Conservation (phyloP, 1,140 invertebrate genomes). For the Drosophila nigromelanica region DNA sequence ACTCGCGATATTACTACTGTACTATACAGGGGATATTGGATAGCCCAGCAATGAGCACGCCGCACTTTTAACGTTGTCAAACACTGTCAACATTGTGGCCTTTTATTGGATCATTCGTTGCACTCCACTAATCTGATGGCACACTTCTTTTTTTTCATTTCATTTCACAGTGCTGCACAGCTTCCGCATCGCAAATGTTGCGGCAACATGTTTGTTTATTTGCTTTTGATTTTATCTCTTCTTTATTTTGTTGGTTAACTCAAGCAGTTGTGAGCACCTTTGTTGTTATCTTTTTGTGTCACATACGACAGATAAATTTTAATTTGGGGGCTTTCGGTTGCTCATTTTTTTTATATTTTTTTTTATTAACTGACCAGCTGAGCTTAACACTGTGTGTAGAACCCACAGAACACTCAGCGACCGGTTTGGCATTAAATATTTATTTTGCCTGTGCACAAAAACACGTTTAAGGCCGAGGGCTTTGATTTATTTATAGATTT, state of each 20-base stretch:
- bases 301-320: conserved; percentile 45
- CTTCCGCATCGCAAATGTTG: conserved; percentile 63
- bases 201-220: conserved; percentile 64
- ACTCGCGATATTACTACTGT: conserved; percentile 12
- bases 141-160: conserved; percentile 26
- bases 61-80: conserved; percentile 7
- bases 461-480: conserved; percentile 54
- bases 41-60: conserved; percentile 49
- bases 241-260: conserved; percentile 48
- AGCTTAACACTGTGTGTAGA: conserved; percentile 31
- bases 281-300: conserved; percentile 77
- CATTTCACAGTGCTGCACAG: conserved; percentile 33
- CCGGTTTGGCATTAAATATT: conserved; percentile 49
- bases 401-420: conserved; percentile 21
- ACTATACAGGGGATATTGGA: conserved; percentile 9
- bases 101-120: conserved; percentile 6
- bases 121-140: conserved; percentile 4
- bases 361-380: conserved; percentile 43
- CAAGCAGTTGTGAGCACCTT: conserved; percentile 51
- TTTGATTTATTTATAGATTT: conserved; percentile 67
- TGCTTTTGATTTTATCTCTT: conserved; percentile 51
- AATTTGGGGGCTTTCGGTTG: conserved; percentile 6
- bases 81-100: not conserved
- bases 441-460: conserved; percentile 48
- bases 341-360: not conserved